phyloP scores from a whole-genome alignment of 2,113 vertebrate genomes.

The Tragelaphus scriptus region DNA sequence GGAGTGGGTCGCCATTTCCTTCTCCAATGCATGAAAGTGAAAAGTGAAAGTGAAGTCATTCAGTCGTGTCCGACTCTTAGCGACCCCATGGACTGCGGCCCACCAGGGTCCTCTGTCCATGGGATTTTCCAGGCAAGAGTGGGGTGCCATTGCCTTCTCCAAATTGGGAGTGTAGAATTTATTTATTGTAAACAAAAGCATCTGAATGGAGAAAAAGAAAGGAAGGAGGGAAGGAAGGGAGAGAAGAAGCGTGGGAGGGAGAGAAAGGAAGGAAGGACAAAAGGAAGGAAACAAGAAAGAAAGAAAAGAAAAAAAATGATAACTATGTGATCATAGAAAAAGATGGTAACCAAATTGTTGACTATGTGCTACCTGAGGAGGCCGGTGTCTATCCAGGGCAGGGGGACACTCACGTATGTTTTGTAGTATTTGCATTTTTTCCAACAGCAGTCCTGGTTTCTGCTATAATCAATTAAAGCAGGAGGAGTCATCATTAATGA shows the following conservation, averaged over 20 bases:
- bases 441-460: not conserved
- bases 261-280: not conserved
- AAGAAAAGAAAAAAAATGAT: not conserved
- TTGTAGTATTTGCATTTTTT: not conserved
- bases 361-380: not conserved
- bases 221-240: fast-evolving
- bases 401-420: not conserved
- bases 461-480: not conserved
- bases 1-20: too few species aligned
- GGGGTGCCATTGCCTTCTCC: too few species aligned
- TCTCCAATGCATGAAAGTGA: too few species aligned
- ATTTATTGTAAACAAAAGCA: not conserved
- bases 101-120: too few species aligned
- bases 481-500: too few species aligned
- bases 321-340: not conserved
- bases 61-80: too few species aligned
- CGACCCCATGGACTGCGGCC: too few species aligned
- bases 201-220: not conserved
- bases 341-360: not conserved
- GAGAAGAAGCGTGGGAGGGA: fast-evolving
- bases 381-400: not conserved
- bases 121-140: too few species aligned
- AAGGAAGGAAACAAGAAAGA: too few species aligned
- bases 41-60: too few species aligned
- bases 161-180: not conserved